Evolutionary conservation across 2,888 invertebrate genomes (phyloP), one percentile per base, ranked within the genome.

Genomic region (Coleophora deauratella): DNA sequence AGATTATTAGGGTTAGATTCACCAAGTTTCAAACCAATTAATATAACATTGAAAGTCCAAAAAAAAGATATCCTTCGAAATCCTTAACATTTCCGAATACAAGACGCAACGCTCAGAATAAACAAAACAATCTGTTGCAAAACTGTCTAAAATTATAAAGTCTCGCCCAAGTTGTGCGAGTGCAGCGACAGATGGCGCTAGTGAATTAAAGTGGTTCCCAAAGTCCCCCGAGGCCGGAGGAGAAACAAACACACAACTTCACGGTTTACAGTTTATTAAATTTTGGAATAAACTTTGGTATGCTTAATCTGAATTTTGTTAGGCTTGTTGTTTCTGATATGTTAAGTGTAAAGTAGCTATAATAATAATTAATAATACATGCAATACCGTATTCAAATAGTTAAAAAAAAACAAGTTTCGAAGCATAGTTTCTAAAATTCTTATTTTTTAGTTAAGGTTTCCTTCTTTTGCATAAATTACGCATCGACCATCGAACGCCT

Each of bases 71-170:
- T 21, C 6, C 21, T 21, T 21, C 6, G 6, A 21, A 21, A 21
- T 21, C 6, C 21, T 4, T 6, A 6, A 21, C n/a, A 21, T 21
- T 21, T 21, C 21, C 3, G 21, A 6, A 21, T 4, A 21, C 21
- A 21, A 21, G 21, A 21, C 6, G 21, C 21, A 6, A 21, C 21
- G 21, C 21, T 21, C 21, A 21, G 21, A 21, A 39, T 35, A 44
- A 47, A 52, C 52, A 50, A 46, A 42, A 46, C 52, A 53, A 46
- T 14, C 46, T 49, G 52, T 33, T 44, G 43, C 27, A 41, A 40
- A 48, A 50, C 52, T 50, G 49, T 42, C 44, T 45, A 43, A 51
- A 49, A 55, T 53, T 53, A 55, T 55, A 52, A 56, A 54, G 54
- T 56, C 55, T 27, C 37, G 41, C 12, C 39, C 45, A 47, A 56